Evolutionary conservation across 1,140 invertebrate species (phyloP), one percentile per base, ranked within the genome.

Genomic region (Caerostris darwini): DNA sequence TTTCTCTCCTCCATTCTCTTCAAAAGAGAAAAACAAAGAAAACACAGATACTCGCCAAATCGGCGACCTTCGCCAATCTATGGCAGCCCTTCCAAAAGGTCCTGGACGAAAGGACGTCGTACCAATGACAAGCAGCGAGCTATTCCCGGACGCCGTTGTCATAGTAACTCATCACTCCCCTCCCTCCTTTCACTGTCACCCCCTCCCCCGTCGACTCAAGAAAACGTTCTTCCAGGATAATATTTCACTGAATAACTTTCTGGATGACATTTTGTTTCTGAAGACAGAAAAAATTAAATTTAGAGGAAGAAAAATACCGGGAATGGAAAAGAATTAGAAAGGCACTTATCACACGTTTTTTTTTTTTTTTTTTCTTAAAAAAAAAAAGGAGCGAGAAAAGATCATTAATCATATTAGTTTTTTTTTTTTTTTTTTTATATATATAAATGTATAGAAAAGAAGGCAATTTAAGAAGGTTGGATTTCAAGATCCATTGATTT

Each of bases 101-200:
- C 67, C 88, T 71, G 69, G 88, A 90, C 67, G 17, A 12, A 54
- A 56, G 64, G 56, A 57, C 69, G 64, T 90, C 67, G 7, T 77
- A 58, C 88, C 88, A 90, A 90, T 90, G 88, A 90, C 88, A 87
- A 87, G 85, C 56, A 64, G 6, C 50, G 88, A 90, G 88, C 88
- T 90, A 90, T 90, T 90, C 88, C 69, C 61, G 88, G 88, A 90
- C 88, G 88, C 88, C 64, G 88, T 90, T 90, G 88, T 34, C 56
- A 90, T 77, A 77, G 71, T 53, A 50, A 77, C 71, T 53, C 50
- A 77, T 77, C 71, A 34, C 10, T 50, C 34, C 50, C 34, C 7
- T 77, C 34, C 71, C 34, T 34, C 4, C 12, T 3, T 8, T 34
- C 34, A 34, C 34, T 34, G 34, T 34, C 34, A 34, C 19, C 69